These are phyloP conservation scores for Agriopis leucophaearia DNA, from an alignment of 2,888 invertebrate genomes.

Conservation along the genomic window DNA sequence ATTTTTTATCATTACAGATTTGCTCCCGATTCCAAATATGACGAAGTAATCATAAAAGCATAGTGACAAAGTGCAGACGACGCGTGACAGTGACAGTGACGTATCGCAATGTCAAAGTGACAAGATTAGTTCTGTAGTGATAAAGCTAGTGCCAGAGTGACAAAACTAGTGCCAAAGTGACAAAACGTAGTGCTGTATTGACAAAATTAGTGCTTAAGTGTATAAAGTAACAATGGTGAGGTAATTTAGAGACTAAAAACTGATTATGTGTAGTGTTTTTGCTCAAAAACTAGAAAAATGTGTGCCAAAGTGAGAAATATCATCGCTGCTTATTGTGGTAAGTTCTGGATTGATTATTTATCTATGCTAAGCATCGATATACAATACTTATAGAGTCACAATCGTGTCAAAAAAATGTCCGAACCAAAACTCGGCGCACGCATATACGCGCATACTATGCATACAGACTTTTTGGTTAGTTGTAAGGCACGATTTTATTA, in stretches of 20 bases:
- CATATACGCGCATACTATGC: too few species aligned
- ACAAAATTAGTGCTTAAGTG: conserved; percentile 40
- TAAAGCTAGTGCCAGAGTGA: conserved; percentile 27
- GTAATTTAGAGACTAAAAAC: conserved; percentile 58
- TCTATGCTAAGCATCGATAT: too few species aligned
- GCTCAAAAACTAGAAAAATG: conserved; percentile 65
- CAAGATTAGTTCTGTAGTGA: not conserved
- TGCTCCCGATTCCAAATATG: conserved; percentile 3
- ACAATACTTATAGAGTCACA: too few species aligned
- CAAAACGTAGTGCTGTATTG: conserved; percentile 20
- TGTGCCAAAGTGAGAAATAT: conserved; percentile 69
- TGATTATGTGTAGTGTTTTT: conserved; percentile 66
- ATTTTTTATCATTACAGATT: conserved; percentile 22
- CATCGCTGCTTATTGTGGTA: conserved; percentile 69
- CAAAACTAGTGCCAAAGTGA: conserved; percentile 37
- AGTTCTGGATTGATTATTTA: conserved; percentile 51
- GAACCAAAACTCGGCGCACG: too few species aligned
- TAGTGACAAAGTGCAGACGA: not conserved
- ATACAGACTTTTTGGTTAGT: too few species aligned
- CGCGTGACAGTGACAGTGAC: conserved; percentile 20
- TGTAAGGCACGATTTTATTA: too few species aligned
- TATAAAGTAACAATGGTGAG: conserved; percentile 63
- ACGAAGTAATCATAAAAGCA: conserved; percentile 26
- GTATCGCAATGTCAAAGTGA: conserved; percentile 28
- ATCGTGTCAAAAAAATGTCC: too few species aligned